These are phyloP conservation scores for Vireo altiloquus DNA, from an alignment of 2,113 vertebrate genomes.

Conservation along the genomic window DNA sequence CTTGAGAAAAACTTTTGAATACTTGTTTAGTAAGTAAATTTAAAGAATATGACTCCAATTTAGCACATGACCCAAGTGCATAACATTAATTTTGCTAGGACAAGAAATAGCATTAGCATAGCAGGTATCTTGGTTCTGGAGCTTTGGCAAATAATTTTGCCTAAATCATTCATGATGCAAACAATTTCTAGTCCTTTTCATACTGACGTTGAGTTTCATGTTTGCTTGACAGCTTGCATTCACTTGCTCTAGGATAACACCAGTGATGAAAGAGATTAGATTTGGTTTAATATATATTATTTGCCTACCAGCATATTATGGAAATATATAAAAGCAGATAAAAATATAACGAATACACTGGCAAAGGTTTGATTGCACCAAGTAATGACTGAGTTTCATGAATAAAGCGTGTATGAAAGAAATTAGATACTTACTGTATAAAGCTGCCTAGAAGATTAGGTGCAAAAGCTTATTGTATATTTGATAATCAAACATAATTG, in stretches of 20 bases:
- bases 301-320: background rate
- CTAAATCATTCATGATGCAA: background rate
- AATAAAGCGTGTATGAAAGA: background rate
- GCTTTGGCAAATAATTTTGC: slow-evolving; percentile 25
- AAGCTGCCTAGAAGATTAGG: background rate
- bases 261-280: background rate
- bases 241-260: background rate
- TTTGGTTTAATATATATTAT: background rate
- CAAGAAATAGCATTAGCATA: background rate
- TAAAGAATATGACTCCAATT: background rate
- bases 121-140: background rate
- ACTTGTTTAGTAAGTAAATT: background rate
- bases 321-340: background rate
- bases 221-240: background rate
- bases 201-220: background rate
- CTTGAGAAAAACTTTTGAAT: background rate
- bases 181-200: slow-evolving; percentile 14
- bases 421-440: background rate
- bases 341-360: background rate
- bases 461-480: background rate
- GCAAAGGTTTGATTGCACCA: background rate
- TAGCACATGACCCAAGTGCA: background rate
- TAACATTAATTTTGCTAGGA: background rate
- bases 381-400: background rate
- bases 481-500: background rate